Conservation (phyloP, 2,113 vertebrate genomes). For the Andinoacara biseriatus region DNA sequence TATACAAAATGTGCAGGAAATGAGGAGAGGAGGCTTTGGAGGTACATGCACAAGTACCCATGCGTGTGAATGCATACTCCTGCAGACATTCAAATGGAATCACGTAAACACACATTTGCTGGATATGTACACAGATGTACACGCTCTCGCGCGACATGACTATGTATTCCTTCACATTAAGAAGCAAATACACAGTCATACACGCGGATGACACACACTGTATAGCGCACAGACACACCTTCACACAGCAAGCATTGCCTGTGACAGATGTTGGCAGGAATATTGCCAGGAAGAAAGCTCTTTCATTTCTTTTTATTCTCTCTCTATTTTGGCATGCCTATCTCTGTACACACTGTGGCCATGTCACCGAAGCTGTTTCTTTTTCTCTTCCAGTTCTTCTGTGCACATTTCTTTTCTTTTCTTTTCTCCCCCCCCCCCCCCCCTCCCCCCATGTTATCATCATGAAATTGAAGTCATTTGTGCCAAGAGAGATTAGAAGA, state of each 20-base stretch:
- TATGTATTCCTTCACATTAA: constrained; percentile 63
- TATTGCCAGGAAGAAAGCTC: constrained; percentile 75
- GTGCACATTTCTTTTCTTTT: neutral
- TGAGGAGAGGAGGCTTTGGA: constrained; percentile 55
- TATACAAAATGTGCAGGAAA: constrained; percentile 67
- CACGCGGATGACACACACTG: constrained; percentile 44
- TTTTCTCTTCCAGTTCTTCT: constrained; percentile 60
- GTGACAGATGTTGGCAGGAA: constrained; percentile 81
- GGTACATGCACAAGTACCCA: constrained; percentile 47
- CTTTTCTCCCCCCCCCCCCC: neutral
- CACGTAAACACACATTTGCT: constrained; percentile 41
- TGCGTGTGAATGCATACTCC: constrained; percentile 56
- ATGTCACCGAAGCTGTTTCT: constrained; percentile 68
- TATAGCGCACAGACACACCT: constrained; percentile 56
- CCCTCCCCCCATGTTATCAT: constrained; percentile 47
- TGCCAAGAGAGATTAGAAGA: constrained; percentile 80
- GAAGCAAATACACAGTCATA: constrained; percentile 37
- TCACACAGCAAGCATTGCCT: constrained; percentile 64
- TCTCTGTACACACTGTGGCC: constrained; percentile 76
- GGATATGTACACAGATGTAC: constrained; percentile 50
- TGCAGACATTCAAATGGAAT: constrained; percentile 51
- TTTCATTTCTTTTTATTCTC: constrained; percentile 75
- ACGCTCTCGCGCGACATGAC: constrained; percentile 56
- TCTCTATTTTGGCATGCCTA: constrained; percentile 78
- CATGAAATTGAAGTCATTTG: constrained; percentile 75